Evolutionary conservation across 2,113 vertebrate species (phyloP), one percentile per base, ranked within the genome.

Genomic region (Merops nubicus): DNA sequence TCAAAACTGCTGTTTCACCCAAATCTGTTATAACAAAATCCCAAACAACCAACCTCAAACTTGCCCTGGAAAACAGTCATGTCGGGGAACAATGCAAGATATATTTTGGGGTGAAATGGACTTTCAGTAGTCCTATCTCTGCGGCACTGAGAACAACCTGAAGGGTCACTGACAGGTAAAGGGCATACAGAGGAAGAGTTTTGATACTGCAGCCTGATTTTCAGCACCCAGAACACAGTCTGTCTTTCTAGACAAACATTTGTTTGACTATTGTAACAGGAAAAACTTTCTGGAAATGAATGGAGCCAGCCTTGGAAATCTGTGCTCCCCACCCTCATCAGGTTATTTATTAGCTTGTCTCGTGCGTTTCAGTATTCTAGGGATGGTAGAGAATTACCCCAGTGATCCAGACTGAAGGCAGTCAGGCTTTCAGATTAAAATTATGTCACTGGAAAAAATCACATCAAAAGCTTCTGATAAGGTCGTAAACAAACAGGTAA

Each of bases 151-250:
- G 36, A 83, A 12, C 28, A 69, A n/a, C 12, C 33, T 18, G 22
- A 68, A 38, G 26, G 31, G n/a, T 84, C 19, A 13, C 34, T 23
- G 51, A 5, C 15, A 4, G 14, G 16, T 15, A 47, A 73, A 50
- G 9, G 10, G 11, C 16, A 26, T 2, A 2, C 0, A 0, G 64
- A 51, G n/a, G 34, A 38, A 51, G 59, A 45, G 21, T 34, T 95
- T 86, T 89, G 94, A 75, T 47, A 38, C 42, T 67, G 89, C 95
- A 96, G 95, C 51, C 64, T 4, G 31, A 57, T 34, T 51, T 9
- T 5, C 79, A 51, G 59, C 83, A 43, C n/a, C 28, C 83, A 19
- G 20, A 42, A 29, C 28, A 20, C 1, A 25, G 28, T 26, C 3
- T 0, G 2, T 3, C 9, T 20, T n/a, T 86, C 40, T 3, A 31